Evolutionary conservation across 2,797 vertebrate genomes (phyloP).

Genomic region (Gymnothorax javanicus): DNA sequence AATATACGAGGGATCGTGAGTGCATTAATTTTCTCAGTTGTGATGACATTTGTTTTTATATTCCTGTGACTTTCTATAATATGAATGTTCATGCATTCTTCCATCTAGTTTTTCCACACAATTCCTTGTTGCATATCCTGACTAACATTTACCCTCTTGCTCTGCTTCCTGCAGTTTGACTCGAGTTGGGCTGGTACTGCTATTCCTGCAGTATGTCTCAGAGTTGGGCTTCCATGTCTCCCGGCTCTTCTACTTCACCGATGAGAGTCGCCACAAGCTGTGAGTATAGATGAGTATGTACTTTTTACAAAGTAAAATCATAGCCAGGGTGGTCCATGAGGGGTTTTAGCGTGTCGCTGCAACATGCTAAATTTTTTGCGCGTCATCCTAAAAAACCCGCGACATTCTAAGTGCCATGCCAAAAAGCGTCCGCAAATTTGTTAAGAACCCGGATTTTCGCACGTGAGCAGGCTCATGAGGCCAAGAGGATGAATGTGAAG

Average conservation of each 20-base stretch:
- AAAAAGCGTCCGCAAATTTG: too few relatives aligned
- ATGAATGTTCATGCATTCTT: neutral
- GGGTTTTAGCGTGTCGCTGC: too few relatives aligned
- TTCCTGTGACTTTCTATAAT: neutral
- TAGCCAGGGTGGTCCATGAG: too few relatives aligned
- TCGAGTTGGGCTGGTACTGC: slow-evolving; percentile 86
- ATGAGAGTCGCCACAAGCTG: slow-evolving; percentile 95
- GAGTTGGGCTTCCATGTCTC: slow-evolving; percentile 92
- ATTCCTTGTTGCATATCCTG: neutral
- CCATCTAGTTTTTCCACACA: neutral
- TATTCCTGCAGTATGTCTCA: slow-evolving; percentile 89
- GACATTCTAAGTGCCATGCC: too few relatives aligned
- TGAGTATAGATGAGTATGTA: slow-evolving; percentile 60
- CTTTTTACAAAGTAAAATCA: too few relatives aligned
- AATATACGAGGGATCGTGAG: neutral
- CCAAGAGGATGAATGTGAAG: too few relatives aligned
- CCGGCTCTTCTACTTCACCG: slow-evolving; percentile 87
- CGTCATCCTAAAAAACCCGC: too few relatives aligned
- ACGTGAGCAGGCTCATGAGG: too few relatives aligned
- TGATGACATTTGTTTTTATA: neutral
- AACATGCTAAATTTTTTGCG: too few relatives aligned
- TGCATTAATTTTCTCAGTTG: neutral
- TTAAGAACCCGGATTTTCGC: too few relatives aligned
- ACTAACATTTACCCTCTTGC: neutral
- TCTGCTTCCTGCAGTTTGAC: slow-evolving; percentile 76